A percentile compares a stretch with the other conserved stretches of the same genome.
These are phyloP conservation scores for Harpagus bidentatus DNA, from an alignment of 2,113 vertebrate genomes.

Conservation along the genomic window DNA sequence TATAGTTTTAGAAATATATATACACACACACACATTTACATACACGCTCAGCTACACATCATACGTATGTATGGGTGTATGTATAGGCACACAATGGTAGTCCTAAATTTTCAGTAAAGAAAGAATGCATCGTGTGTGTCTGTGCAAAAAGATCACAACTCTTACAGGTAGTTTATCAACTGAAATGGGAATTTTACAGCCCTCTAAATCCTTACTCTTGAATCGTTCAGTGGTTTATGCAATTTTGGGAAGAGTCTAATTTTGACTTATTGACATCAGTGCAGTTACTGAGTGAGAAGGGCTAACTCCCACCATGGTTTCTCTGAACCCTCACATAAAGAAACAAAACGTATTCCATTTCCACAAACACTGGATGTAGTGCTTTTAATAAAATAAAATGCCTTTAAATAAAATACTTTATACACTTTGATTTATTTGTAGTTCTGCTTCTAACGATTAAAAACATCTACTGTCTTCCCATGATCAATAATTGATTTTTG, in stretches of 20 bases:
- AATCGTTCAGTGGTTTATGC: background rate
- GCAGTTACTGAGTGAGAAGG: background rate
- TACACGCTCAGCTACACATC: background rate
- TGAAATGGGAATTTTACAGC: background rate
- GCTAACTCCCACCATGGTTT: background rate
- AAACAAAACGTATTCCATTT: background rate
- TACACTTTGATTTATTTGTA: background rate
- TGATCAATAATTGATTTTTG: slow-evolving; percentile 2
- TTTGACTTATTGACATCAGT: background rate
- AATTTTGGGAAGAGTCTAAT: background rate
- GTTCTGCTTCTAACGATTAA: background rate
- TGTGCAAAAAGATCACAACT: background rate
- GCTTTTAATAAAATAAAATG: background rate
- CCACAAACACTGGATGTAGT: background rate
- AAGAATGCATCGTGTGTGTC: background rate
- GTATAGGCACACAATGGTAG: accelerated
- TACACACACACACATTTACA: background rate
- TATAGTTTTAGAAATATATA: background rate
- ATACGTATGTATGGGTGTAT: accelerated
- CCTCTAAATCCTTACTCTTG: background rate
- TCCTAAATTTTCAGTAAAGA: background rate
- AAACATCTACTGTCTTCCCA: background rate
- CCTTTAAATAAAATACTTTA: background rate
- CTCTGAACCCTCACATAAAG: background rate
- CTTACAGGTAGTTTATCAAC: background rate